Evolutionary conservation across 2,113 vertebrate genomes (phyloP).

Genomic region (Eira barbara): DNA sequence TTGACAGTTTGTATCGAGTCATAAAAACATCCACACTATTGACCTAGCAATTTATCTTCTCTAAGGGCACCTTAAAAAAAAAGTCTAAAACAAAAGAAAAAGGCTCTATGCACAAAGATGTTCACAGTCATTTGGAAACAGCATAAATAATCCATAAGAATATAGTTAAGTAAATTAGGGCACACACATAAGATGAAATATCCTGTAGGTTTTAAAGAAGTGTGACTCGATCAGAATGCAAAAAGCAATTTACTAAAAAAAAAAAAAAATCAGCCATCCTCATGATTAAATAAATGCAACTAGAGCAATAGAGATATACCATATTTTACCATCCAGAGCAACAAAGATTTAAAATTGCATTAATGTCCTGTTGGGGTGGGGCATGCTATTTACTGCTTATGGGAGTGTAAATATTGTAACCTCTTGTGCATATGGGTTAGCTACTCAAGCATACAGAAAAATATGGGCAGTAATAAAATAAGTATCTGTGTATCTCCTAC

Average conservation of each 20-base stretch:
- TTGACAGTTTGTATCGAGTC: constrained; percentile 29
- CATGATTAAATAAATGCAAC: constrained; percentile 49
- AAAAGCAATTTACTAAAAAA: constrained; percentile 35
- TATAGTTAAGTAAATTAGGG: constrained; percentile 30
- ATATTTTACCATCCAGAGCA: not conserved
- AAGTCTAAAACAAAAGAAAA: constrained; percentile 26
- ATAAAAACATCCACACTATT: constrained; percentile 50
- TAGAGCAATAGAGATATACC: not conserved
- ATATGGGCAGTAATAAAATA: not conserved
- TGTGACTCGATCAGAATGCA: not conserved
- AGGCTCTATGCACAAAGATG: not conserved
- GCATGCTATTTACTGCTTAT: not conserved
- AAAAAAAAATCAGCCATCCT: not conserved
- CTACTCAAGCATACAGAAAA: not conserved
- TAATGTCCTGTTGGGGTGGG: not conserved
- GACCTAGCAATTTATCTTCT: constrained; percentile 49
- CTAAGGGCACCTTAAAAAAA: not conserved
- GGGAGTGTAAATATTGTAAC: not conserved
- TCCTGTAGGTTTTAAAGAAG: not conserved
- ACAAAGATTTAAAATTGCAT: constrained; percentile 1
- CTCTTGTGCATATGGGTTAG: not conserved
- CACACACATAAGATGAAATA: constrained; percentile 28
- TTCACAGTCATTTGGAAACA: constrained; percentile 5
- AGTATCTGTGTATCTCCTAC: not conserved
- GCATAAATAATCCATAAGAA: constrained; percentile 21